These are phyloP conservation scores for Dryobotodes eremita DNA, from an alignment of 2,888 invertebrate species.

Conservation along the genomic window DNA sequence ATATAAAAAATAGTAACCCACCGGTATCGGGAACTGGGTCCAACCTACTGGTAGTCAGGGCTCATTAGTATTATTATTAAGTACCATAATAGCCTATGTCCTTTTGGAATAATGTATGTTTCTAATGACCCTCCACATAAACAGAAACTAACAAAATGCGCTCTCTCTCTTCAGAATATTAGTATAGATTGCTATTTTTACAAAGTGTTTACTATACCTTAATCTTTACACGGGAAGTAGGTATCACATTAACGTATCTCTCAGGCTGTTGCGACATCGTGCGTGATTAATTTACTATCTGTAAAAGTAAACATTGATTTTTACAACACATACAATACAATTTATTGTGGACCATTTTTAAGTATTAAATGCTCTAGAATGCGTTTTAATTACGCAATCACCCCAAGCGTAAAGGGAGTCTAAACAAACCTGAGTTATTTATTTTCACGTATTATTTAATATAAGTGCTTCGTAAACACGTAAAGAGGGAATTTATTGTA, in stretches of 20 bases:
- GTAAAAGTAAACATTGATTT: slow-evolving; percentile 15
- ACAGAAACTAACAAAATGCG: no score
- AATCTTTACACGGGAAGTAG: slow-evolving; percentile 67
- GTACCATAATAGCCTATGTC: no score
- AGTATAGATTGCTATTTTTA: no score
- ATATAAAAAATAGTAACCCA: no score
- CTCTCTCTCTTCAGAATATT: no score
- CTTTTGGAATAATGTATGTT: no score
- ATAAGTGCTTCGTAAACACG: neutral
- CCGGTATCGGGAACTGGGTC: no score
- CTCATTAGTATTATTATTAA: no score
- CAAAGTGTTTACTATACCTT: slow-evolving; percentile 70
- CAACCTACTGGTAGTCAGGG: no score
- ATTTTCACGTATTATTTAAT: neutral
- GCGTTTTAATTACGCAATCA: slow-evolving; percentile 31
- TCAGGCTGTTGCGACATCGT: slow-evolving; percentile 57
- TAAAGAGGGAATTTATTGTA: neutral
- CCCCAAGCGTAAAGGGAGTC: neutral
- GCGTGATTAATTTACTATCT: slow-evolving; percentile 14
- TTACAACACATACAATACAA: neutral
- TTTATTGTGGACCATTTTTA: neutral
- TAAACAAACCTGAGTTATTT: neutral
- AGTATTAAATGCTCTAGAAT: neutral
- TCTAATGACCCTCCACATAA: no score
- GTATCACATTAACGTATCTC: slow-evolving; percentile 75